Evolutionary conservation across 2,888 invertebrate species (phyloP).

Genomic region (Pheosia gnoma): DNA sequence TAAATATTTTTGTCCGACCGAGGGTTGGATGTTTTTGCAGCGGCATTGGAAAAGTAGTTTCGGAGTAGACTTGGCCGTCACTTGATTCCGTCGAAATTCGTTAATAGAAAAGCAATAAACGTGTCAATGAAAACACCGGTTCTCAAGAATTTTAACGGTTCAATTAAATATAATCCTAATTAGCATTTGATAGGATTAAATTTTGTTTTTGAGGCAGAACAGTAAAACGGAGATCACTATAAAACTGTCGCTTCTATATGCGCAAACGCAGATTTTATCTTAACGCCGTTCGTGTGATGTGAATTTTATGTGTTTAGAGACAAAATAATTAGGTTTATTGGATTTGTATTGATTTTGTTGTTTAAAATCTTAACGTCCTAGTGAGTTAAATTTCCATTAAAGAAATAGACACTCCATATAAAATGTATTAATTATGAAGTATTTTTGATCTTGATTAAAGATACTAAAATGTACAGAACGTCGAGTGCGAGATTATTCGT

Average conservation of each 20-base stretch:
- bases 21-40: slow-evolving; percentile 12
- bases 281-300: slow-evolving; percentile 15
- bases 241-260: slow-evolving; percentile 28
- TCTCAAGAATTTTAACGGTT: slow-evolving; percentile 11
- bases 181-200: slow-evolving; percentile 31
- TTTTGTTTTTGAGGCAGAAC: slow-evolving; percentile 16
- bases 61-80: not conserved
- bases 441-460: too few species aligned
- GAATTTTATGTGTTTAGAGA: slow-evolving; percentile 29
- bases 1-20: slow-evolving; percentile 37
- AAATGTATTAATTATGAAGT: not conserved
- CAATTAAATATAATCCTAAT: slow-evolving; percentile 37
- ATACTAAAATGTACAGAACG: too few species aligned
- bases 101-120: slow-evolving; percentile 22
- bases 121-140: slow-evolving; percentile 19
- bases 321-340: slow-evolving; percentile 29
- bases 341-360: slow-evolving; percentile 19
- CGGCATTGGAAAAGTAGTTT: not conserved
- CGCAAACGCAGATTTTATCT: slow-evolving; percentile 37
- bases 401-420: not conserved
- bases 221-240: slow-evolving; percentile 28
- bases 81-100: slow-evolving; percentile 1
- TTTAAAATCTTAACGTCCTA: slow-evolving; percentile 16
- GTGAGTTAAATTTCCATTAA: not conserved
- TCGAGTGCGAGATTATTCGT: too few species aligned